A percentile compares a stretch with the other conserved stretches of the same genome.
These are phyloP conservation scores for Leucozona laternaria DNA, from an alignment of 2,888 invertebrate genomes.

Conservation along the genomic window DNA sequence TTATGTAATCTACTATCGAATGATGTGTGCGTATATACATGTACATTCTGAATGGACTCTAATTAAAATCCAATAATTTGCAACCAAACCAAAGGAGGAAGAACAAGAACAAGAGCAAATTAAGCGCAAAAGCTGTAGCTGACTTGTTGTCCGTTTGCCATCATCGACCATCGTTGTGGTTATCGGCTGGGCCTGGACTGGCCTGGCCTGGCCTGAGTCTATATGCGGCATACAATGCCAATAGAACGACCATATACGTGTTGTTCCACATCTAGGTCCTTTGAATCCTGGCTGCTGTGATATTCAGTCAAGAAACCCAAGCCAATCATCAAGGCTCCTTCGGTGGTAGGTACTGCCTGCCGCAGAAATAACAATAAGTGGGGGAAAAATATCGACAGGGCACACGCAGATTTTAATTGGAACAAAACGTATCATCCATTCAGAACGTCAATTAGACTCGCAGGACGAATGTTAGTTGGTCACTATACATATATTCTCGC, in stretches of 20 bases:
- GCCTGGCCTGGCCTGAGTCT: background rate
- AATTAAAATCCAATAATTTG: slow-evolving; percentile 76
- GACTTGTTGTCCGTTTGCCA: slow-evolving; percentile 12
- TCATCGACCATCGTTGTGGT: slow-evolving; percentile 4
- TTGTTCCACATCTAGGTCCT: slow-evolving; percentile 23
- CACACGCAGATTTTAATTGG: slow-evolving; percentile 75
- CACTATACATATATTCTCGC: background rate
- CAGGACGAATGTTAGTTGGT: slow-evolving; percentile 73
- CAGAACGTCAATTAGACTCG: slow-evolving; percentile 73
- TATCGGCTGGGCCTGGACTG: background rate
- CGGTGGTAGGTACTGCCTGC: background rate
- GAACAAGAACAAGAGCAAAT: slow-evolving; percentile 67
- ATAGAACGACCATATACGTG: background rate
- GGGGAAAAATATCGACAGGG: slow-evolving; percentile 63
- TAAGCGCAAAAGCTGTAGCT: slow-evolving; percentile 72
- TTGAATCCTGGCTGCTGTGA: slow-evolving; percentile 13
- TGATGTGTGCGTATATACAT: slow-evolving; percentile 62
- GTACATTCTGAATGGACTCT: slow-evolving; percentile 70
- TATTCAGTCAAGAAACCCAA: slow-evolving; percentile 43
- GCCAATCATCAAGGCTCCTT: slow-evolving; percentile 8
- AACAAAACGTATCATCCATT: slow-evolving; percentile 75
- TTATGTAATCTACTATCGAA: slow-evolving; percentile 64
- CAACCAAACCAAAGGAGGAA: slow-evolving; percentile 56
- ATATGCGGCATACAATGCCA: background rate
- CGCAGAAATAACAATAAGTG: slow-evolving; percentile 56